phyloP scores from a whole-genome alignment of 2,888 invertebrate genomes.

The Lycia hirtaria region DNA sequence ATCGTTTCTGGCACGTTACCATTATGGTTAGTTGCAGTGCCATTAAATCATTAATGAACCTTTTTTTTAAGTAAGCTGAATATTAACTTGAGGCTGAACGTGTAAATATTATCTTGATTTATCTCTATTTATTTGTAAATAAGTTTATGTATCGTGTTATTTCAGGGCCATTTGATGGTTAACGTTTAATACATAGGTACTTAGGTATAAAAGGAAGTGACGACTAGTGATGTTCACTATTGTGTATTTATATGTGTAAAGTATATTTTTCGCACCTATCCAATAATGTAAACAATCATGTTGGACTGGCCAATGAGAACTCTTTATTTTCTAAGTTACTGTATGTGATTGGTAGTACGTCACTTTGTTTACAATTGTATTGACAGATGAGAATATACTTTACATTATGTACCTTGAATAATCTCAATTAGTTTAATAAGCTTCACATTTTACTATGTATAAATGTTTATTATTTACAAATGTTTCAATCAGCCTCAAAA shows the following conservation, averaged over 20 bases:
- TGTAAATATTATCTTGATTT: constrained; percentile 37
- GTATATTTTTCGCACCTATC: too few relatives aligned
- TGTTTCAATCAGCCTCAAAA: constrained; percentile 52
- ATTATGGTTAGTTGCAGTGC: constrained; percentile 54
- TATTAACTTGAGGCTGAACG: constrained; percentile 39
- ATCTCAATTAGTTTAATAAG: constrained; percentile 73
- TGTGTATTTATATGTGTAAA: constrained; percentile 56
- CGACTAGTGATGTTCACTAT: constrained; percentile 69
- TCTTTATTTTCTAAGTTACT: too few relatives aligned
- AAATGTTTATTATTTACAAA: constrained; percentile 35
- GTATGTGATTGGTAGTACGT: too few relatives aligned
- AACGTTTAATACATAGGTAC: constrained; percentile 36
- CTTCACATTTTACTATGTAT: constrained; percentile 33
- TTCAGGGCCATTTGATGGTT: constrained; percentile 69
- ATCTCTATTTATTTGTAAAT: constrained; percentile 43
- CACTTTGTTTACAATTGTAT: too few relatives aligned
- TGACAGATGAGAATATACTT: too few relatives aligned
- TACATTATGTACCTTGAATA: constrained; percentile 72
- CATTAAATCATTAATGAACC: constrained; percentile 48
- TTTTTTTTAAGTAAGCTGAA: constrained; percentile 24
- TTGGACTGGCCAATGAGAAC: too few relatives aligned
- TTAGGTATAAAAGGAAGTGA: constrained; percentile 47
- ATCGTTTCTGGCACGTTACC: constrained; percentile 52
- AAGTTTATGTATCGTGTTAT: constrained; percentile 49
- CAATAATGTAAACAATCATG: too few relatives aligned